Percentiles rank a stretch among this genome's conserved stretches.
Evolutionary conservation across 2,797 vertebrate species (phyloP).

Genomic region (Lepidocolaptes lacrymiger): DNA sequence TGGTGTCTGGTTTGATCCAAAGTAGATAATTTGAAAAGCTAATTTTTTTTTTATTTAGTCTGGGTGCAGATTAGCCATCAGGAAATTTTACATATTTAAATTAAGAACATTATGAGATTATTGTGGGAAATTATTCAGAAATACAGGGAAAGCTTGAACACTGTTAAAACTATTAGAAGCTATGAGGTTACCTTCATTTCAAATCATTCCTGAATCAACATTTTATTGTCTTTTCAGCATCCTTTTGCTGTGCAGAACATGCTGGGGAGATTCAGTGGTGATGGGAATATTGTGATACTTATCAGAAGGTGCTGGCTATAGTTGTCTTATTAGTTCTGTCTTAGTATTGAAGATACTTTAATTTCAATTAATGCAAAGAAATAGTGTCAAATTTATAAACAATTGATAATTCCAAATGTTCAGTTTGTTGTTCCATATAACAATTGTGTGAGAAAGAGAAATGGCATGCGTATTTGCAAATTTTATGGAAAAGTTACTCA

Average conservation of each 20-base stretch:
- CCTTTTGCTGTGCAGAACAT: not conserved
- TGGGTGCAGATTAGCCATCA: not conserved
- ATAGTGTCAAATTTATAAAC: not conserved
- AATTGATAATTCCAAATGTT: not conserved
- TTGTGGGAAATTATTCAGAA: not conserved
- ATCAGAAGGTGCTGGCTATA: not conserved
- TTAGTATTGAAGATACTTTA: not conserved
- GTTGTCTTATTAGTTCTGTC: not conserved
- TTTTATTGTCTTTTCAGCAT: not conserved
- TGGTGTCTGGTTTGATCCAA: not conserved
- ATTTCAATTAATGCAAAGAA: not conserved
- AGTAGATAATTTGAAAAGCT: not conserved
- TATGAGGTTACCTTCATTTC: not conserved
- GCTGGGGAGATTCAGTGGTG: too few relatives aligned
- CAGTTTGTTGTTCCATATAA: not conserved
- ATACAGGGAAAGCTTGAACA: not conserved
- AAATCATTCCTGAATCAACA: not conserved
- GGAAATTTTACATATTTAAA: not conserved
- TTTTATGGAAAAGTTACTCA: not conserved
- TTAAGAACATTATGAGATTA: not conserved
- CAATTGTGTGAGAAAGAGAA: not conserved
- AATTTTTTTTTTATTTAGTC: not conserved
- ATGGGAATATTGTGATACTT: not conserved
- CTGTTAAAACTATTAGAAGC: not conserved
- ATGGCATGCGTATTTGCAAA: accelerated